phyloP scores from a whole-genome alignment of 1,140 invertebrate genomes.

The Drosophila fuyamai region DNA sequence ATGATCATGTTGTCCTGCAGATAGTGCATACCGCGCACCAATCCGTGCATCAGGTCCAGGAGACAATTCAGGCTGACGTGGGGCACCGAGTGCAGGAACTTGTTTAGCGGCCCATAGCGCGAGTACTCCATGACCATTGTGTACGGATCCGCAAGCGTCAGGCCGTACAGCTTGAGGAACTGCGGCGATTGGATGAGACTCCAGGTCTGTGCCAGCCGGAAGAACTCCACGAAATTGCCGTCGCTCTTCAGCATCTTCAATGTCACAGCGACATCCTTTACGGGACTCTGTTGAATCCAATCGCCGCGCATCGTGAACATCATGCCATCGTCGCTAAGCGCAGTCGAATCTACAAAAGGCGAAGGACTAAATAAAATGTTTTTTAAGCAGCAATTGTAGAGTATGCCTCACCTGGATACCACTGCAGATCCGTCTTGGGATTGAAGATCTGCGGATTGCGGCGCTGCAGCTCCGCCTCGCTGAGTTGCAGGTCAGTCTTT shows the following conservation, averaged over 20 bases:
- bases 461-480: slow-evolving; percentile 65
- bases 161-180: slow-evolving; percentile 90
- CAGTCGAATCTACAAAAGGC: slow-evolving; percentile 86
- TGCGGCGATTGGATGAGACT: slow-evolving; percentile 90
- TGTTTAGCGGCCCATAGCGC: slow-evolving; percentile 90
- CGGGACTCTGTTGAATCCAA: slow-evolving; percentile 87
- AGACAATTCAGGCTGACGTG: slow-evolving; percentile 89
- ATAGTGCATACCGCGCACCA: slow-evolving; percentile 90
- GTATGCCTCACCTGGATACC: slow-evolving; percentile 86
- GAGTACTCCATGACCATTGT: slow-evolving; percentile 93
- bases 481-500: slow-evolving; percentile 79
- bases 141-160: slow-evolving; percentile 90
- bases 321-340: slow-evolving; percentile 87
- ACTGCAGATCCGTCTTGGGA: slow-evolving; percentile 87
- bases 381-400: neutral
- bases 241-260: slow-evolving; percentile 91
- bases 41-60: slow-evolving; percentile 90
- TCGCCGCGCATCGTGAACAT: slow-evolving; percentile 88
- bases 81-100: slow-evolving; percentile 87
- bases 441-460: slow-evolving; percentile 77
- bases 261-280: slow-evolving; percentile 90
- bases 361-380: neutral
- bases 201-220: slow-evolving; percentile 91
- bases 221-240: slow-evolving; percentile 88
- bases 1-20: slow-evolving; percentile 90